Evolutionary conservation across 92 coral and sea anemone species (phyloP).

Genomic region (Porites lobata): DNA sequence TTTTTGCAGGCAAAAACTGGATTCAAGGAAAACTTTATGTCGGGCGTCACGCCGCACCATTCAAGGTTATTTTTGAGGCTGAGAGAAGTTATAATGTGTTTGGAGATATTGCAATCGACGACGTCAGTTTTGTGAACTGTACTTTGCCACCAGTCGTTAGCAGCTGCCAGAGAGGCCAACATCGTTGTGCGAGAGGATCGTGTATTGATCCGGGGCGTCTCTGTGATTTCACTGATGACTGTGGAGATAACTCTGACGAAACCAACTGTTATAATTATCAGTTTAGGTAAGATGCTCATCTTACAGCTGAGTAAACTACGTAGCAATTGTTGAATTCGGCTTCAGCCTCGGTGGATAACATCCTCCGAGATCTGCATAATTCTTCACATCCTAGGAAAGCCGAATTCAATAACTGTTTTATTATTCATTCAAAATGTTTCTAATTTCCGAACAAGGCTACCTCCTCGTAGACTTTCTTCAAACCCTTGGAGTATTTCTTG

Average conservation of each 20-base stretch:
- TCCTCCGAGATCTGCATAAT: too few relatives aligned
- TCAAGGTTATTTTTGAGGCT: constrained; percentile 89
- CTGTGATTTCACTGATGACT: constrained; percentile 97
- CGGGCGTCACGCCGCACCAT: constrained; percentile 83
- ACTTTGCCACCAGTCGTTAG: constrained; percentile 79
- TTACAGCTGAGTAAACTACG: neutral
- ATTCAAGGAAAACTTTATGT: constrained; percentile 79
- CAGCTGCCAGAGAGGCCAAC: constrained; percentile 71
- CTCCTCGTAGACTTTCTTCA: too few relatives aligned
- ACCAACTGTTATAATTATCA: constrained; percentile 65
- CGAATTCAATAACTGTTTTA: too few relatives aligned
- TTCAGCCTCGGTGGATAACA: too few relatives aligned
- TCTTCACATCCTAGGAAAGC: too few relatives aligned
- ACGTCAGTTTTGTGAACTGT: constrained; percentile 83
- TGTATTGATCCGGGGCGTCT: constrained; percentile 77
- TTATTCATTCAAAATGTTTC: too few relatives aligned
- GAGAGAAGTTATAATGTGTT: constrained; percentile 93
- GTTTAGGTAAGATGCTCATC: constrained; percentile 55
- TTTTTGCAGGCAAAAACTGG: constrained; percentile 88
- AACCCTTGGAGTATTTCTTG: too few relatives aligned
- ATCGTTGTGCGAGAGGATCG: constrained; percentile 82
- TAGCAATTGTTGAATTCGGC: too few relatives aligned
- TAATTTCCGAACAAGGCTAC: too few relatives aligned
- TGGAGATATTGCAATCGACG: constrained; percentile 97
- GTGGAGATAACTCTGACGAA: constrained; percentile 94